Base-by-base conservation (phyloP, 2,888 invertebrate genomes). In the Cryptus viduatorius region DNA sequence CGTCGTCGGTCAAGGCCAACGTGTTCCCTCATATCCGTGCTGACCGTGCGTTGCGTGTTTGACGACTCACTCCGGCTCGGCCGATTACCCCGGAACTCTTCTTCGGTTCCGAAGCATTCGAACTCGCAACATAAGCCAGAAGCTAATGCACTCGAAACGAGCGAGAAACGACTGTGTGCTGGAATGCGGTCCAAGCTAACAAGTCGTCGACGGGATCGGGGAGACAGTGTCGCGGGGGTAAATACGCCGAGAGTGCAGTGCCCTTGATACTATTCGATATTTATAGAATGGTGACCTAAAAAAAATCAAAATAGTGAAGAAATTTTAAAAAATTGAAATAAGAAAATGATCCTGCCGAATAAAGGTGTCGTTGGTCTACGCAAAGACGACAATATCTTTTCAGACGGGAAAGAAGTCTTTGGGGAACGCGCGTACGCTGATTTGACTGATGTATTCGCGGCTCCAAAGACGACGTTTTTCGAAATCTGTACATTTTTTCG, bases 21-120 rank as follows among this genome's bases (percentile, higher is more conserved):
- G 24, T 65, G 79, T 79, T 79, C 42, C 53, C n/a, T 24, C 42
- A 31, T 37, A 24, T 71, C 72, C 50, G 46, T 65, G 72, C 67
- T 61, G 59, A 77, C 64, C 72, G 71, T 50, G 71, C 80, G 61
- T 29, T 50, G 59, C 67, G 76, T 44, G 16, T 16, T 64, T 19
- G 48, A 61, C 12, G n/a, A 61, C n/a, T 29, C 56, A 53, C 50
- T 59, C 67, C 29, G 12, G 59, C 61, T 77, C 80, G 84, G 84
- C 80, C 84, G 80, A 81, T 84, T 84, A 84, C 77, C 84, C 84
- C 84, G 84, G 84, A 84, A 84, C 80, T 81, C 69, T 71, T 75
- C 79, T 79, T 69, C 50, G 44, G 29, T 59, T 31, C 59, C 73
- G 65, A 64, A 77, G 64, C 73, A n/a, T 42, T 75, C 67, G 31